Percentiles rank a stretch among this genome's conserved stretches.
phyloP scores from a whole-genome alignment of 1,140 invertebrate genomes.

The Anastrepha obliqua region DNA sequence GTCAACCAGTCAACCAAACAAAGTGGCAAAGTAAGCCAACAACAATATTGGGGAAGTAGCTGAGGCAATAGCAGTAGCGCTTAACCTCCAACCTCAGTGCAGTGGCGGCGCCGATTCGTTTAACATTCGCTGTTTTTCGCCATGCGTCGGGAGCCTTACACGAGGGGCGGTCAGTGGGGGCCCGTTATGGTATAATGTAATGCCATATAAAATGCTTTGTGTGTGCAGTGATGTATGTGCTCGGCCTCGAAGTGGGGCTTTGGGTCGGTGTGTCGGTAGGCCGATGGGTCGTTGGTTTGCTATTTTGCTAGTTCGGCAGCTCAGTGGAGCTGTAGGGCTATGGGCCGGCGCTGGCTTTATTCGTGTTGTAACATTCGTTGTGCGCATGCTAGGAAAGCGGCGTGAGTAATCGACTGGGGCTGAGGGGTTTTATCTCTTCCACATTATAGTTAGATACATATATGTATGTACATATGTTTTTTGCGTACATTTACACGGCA shows the following conservation, averaged over 20 bases:
- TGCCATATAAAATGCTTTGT: not conserved
- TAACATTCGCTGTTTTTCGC: not conserved
- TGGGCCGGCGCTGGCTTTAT: not conserved
- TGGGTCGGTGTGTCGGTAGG: slow-evolving; percentile 48
- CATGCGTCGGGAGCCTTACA: not conserved
- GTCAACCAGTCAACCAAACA: not conserved
- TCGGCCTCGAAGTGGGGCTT: slow-evolving; percentile 50
- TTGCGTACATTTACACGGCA: too few species aligned
- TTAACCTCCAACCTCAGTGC: slow-evolving; percentile 18
- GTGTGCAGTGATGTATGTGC: not conserved
- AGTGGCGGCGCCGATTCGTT: not conserved
- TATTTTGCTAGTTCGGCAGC: not conserved
- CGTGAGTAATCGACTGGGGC: not conserved
- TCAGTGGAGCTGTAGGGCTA: not conserved
- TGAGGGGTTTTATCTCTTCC: not conserved
- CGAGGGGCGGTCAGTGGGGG: not conserved
- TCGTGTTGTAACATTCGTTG: slow-evolving; percentile 4
- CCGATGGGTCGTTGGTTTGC: slow-evolving; percentile 29
- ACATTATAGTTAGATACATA: not conserved
- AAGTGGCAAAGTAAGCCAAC: not conserved
- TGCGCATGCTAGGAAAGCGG: slow-evolving; percentile 39
- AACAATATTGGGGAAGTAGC: not conserved
- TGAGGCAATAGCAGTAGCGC: not conserved
- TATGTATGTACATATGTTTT: not conserved
- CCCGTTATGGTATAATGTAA: not conserved